Conservation (phyloP, 1,140 invertebrate genomes). For the Augochlora pura region DNA sequence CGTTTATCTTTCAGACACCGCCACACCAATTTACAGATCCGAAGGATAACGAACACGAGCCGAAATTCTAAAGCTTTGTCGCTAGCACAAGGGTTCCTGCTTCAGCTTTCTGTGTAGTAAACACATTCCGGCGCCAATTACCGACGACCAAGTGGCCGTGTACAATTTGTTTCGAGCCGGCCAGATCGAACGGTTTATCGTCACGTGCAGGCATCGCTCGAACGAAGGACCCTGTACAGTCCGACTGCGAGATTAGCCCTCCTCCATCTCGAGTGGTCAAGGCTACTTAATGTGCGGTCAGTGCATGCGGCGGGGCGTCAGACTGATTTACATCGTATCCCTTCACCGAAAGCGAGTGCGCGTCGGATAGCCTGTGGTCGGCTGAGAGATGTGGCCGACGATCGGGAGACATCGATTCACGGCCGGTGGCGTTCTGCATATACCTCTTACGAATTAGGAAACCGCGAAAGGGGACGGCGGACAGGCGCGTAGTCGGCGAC, state of each 20-base stretch:
- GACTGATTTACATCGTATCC: slow-evolving; percentile 77
- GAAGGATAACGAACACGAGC: no score
- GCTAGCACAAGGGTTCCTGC: no score
- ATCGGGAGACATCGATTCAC: slow-evolving; percentile 66
- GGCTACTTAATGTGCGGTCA: slow-evolving; percentile 75
- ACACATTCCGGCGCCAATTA: not conserved
- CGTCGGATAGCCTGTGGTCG: slow-evolving; percentile 69
- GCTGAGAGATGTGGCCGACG: slow-evolving; percentile 74
- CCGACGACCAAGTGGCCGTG: no score
- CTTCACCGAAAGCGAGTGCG: slow-evolving; percentile 65
- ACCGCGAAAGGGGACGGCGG: not conserved
- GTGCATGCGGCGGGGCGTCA: slow-evolving; percentile 69
- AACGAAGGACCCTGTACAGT: slow-evolving; percentile 5
- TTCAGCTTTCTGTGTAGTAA: not conserved
- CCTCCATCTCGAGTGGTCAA: slow-evolving; percentile 50
- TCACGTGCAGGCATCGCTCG: not conserved
- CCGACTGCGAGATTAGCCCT: slow-evolving; percentile 36
- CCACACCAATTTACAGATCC: no score
- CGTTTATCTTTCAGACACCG: no score
- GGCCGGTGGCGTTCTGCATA: slow-evolving; percentile 7
- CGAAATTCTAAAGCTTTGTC: no score
- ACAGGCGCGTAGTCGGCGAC: not conserved
- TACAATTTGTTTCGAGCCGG: not conserved
- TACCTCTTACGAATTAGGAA: not conserved
- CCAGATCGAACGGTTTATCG: not conserved